Conservation (phyloP, 2,797 vertebrate species). For the Girardinus metallicus region DNA sequence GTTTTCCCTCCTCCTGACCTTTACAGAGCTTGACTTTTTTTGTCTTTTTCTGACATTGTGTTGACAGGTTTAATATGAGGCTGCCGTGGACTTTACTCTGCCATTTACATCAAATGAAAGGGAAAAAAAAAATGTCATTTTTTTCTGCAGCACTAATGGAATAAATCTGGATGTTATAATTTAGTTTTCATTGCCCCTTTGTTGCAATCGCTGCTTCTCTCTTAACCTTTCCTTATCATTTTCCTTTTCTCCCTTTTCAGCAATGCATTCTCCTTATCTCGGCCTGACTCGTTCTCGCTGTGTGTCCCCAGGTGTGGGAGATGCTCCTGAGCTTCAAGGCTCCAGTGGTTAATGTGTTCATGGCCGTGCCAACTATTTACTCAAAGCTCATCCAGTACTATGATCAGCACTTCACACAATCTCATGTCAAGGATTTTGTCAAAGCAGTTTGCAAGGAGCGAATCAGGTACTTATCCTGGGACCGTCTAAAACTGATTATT, state of each 20-base stretch:
- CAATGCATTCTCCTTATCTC: constrained; percentile 30
- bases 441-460: constrained; percentile 87
- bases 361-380: constrained; percentile 96
- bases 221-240: constrained; percentile 42
- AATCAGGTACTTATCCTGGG: constrained; percentile 82
- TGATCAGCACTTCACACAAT: constrained; percentile 84
- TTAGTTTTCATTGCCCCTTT: constrained; percentile 25
- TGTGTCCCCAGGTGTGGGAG: constrained; percentile 88
- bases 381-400: constrained; percentile 89
- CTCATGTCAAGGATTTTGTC: constrained; percentile 87
- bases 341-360: constrained; percentile 87
- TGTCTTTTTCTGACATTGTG: constrained; percentile 38
- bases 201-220: constrained; percentile 28
- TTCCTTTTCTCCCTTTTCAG: constrained; percentile 21
- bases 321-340: constrained; percentile 73
- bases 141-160: constrained; percentile 27
- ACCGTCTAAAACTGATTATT: constrained; percentile 3
- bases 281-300: background rate
- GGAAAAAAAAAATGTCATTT: constrained; percentile 16
- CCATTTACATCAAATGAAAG: constrained; percentile 66
- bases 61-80: constrained; percentile 61
- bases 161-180: constrained; percentile 41
- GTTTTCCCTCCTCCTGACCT: constrained; percentile 72
- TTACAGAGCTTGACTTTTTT: constrained; percentile 60
- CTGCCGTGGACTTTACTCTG: constrained; percentile 42